Base-by-base conservation (phyloP, 2,113 vertebrate genomes). In the Hepsetus odoe region DNA sequence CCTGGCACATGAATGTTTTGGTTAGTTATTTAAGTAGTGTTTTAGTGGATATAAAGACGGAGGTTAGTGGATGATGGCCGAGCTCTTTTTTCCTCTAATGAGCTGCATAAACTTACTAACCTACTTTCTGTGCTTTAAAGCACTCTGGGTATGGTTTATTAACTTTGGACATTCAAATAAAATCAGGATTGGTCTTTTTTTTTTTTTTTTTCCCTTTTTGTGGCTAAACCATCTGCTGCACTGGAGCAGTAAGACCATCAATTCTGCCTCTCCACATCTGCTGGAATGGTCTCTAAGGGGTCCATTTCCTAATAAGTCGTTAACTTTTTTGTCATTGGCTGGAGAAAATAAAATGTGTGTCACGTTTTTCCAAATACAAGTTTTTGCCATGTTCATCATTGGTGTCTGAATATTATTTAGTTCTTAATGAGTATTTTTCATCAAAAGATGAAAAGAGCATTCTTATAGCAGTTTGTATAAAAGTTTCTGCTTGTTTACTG, bases 241-340 rank as follows among this genome's bases (percentile, higher is more conserved):
- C 56, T 70, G 58, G 33, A 71, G 62, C 22, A 55, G 56, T 44
- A 64, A 62, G 22, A 18, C 16, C 71, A 74, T 74, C 55, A 35
- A 8, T 38, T 46, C 44, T 70, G 26, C 5, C 7, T 14, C 18
- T 30, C 26, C 35, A 58, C 55, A 32, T 55, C 30, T 80, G 65
- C 53, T 32, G 20, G 14, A 49, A 62, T 59, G 5, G 46, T 18
- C 24, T 53, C 11, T 7, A 10, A 8, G 13, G 9, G n/a, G 51
- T 10, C 51, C 22, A 8, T 55, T n/a, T 53, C 20, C 20, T 53
- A 1, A 18, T 46, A 46, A 14, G 44, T 16, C 51, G 14, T 30
- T 22, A 33, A 33, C 55, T 59, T 42, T n/a, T n/a, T n/a, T n/a
- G n/a, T n/a, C n/a, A n/a, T n/a, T n/a, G n/a, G n/a, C n/a, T n/a